These are phyloP conservation scores for Drosophila rellima DNA, from an alignment of 2,888 invertebrate species.

Conservation along the genomic window DNA sequence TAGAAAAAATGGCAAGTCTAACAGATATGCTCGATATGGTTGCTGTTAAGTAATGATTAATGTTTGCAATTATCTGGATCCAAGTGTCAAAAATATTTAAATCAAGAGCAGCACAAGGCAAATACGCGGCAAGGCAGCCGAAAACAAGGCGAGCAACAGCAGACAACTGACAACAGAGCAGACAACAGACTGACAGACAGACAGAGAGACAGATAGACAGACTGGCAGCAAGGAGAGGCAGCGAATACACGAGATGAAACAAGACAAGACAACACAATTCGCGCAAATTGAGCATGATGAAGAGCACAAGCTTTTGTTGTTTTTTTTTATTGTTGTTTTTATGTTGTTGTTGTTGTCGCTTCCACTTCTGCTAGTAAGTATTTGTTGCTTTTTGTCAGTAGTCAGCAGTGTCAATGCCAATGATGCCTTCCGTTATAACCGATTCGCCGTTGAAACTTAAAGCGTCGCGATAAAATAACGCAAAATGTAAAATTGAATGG, in stretches of 20 bases:
- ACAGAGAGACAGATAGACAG: slow-evolving; percentile 25
- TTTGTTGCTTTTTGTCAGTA: slow-evolving; percentile 40
- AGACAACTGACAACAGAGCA: slow-evolving; percentile 55
- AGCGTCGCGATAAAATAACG: slow-evolving; percentile 54
- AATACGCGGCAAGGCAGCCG: slow-evolving; percentile 28
- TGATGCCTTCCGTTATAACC: slow-evolving; percentile 64
- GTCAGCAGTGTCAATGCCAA: slow-evolving; percentile 74
- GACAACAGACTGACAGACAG: slow-evolving; percentile 23
- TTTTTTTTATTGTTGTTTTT: slow-evolving; percentile 25
- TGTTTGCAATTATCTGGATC: slow-evolving; percentile 76
- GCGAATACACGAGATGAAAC: slow-evolving; percentile 48
- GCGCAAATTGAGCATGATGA: slow-evolving; percentile 81
- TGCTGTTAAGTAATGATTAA: slow-evolving; percentile 75
- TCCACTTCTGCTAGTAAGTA: slow-evolving; percentile 17
- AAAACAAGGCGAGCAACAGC: slow-evolving; percentile 38
- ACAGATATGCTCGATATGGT: slow-evolving; percentile 38
- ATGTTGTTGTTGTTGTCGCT: slow-evolving; percentile 16
- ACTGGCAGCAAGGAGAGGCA: slow-evolving; percentile 32
- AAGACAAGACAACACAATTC: slow-evolving; percentile 76
- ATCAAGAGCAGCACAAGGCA: slow-evolving; percentile 66
- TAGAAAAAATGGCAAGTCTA: background rate
- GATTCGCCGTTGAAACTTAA: slow-evolving; percentile 61
- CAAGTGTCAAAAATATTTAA: slow-evolving; percentile 82
- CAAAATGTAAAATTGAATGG: slow-evolving; percentile 66
- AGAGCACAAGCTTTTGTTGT: slow-evolving; percentile 58